Base-by-base conservation (phyloP, 2,113 vertebrate species). In the Eulemur macaco region DNA sequence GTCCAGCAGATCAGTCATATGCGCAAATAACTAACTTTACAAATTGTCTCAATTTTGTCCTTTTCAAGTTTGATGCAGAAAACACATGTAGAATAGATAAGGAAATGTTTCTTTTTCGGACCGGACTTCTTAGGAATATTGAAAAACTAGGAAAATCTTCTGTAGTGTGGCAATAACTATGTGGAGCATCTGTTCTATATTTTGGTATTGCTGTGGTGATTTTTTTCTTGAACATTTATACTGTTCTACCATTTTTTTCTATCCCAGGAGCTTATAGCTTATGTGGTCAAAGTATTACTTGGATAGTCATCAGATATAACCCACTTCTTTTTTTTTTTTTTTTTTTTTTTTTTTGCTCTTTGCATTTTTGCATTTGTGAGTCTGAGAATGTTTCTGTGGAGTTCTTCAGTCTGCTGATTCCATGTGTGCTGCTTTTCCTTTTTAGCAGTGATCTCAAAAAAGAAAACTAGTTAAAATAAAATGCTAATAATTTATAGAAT, bases 141-240 rank as follows among this genome's bases (percentile, higher is more conserved):
- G 87, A 90, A 95, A 96, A 97, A 89, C 21, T 86, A 34, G 95
- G 58, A 86, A 92, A 86, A 84, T 6, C 1, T 50, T 95, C 94
- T 97, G 29, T 71, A 81, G 77, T 90, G 12, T 89, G 96, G 45
- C 64, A 95, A 12, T 84, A 92, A 90, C 37, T 87, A 69, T 96
- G 60, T 96, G 73, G 80, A 77, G 7, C 84, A 89, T 95, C 83
- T 95, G 56, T 91, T 92, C 97, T 90, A 34, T 97, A 68, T 85
- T 96, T 96, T 96, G 71, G 20, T 95, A 45, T 94, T 83, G 37
- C 96, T 97, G 76, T 97, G 93, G 20, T 97, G 82, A 39, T 89
- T 87, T 96, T 93, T 94, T 83, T 54, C 69, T 84, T 96, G 80
- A 78, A 96, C 39, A 94, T 86, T 96, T 95, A 89, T 80, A 73